Percentiles rank a stretch among this genome's conserved stretches.
These are phyloP conservation scores for Anthonomus grandis DNA, from an alignment of 1,140 invertebrate genomes.

Conservation along the genomic window DNA sequence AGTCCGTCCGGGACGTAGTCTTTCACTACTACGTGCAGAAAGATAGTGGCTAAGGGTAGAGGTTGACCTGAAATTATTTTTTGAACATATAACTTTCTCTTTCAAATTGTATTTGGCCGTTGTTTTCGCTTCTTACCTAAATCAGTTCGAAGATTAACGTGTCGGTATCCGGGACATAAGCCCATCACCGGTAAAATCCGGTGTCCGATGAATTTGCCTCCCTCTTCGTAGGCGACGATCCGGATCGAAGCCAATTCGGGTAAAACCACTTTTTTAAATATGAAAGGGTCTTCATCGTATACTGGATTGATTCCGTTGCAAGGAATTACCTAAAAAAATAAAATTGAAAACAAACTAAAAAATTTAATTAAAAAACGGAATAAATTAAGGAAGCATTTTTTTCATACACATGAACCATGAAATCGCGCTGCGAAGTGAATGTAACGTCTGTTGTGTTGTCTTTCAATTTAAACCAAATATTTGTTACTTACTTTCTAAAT, in stretches of 20 bases:
- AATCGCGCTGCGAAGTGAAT: no score
- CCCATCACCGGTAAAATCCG: slow-evolving; percentile 94
- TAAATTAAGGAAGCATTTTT: background rate
- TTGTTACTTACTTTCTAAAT: no score
- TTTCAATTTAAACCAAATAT: no score
- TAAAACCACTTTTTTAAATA: slow-evolving; percentile 98
- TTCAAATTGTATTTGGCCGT: no score
- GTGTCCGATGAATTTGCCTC: slow-evolving; percentile 91
- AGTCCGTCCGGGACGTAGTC: slow-evolving; percentile 96
- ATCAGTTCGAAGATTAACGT: slow-evolving; percentile 85
- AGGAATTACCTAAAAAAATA: slow-evolving; percentile 61
- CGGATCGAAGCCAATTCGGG: slow-evolving; percentile 94
- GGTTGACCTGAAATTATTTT: slow-evolving; percentile 61
- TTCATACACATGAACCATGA: no score
- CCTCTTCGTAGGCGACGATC: slow-evolving; percentile 96
- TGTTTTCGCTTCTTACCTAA: slow-evolving; percentile 56
- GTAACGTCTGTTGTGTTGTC: no score
- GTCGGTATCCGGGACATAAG: slow-evolving; percentile 89
- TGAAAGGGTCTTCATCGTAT: slow-evolving; percentile 95
- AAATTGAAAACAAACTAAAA: no score
- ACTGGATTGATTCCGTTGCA: slow-evolving; percentile 96
- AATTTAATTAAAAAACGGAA: background rate
- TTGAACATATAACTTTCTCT: background rate
- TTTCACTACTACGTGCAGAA: slow-evolving; percentile 91
- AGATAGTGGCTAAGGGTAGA: slow-evolving; percentile 81